Evolutionary conservation across 2,113 vertebrate genomes (phyloP).

Genomic region (Colossoma macropomum): DNA sequence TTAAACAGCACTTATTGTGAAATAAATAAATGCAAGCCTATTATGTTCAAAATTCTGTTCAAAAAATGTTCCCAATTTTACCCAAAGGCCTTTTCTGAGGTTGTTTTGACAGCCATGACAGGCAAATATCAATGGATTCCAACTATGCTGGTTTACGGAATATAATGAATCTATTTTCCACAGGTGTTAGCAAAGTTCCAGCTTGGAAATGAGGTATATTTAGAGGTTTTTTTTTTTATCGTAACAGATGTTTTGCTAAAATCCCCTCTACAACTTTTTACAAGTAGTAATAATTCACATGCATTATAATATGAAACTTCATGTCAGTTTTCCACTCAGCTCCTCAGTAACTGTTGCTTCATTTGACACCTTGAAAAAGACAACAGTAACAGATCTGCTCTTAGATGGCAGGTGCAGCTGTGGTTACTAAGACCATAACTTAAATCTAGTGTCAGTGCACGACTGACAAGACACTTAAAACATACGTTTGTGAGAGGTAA

Average conservation of each 20-base stretch:
- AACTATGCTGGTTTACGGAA: conserved; percentile 57
- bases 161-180: conserved; percentile 69
- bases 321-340: background rate
- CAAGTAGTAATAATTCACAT: conserved; percentile 18
- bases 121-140: conserved; percentile 45
- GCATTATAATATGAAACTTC: conserved; percentile 8
- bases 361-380: background rate
- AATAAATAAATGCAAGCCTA: conserved; percentile 95
- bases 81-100: conserved; percentile 82
- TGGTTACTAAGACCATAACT: background rate
- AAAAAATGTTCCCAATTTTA: conserved; percentile 80
- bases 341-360: background rate
- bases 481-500: background rate
- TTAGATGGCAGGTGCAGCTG: background rate
- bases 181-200: conserved; percentile 67
- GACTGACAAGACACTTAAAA: background rate
- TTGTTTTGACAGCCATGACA: conserved; percentile 84
- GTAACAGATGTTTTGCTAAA: background rate
- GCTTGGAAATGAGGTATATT: conserved; percentile 84
- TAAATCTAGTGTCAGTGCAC: background rate
- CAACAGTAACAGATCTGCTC: background rate
- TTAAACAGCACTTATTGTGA: conserved; percentile 97
- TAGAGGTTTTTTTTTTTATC: conserved; percentile 60
- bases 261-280: background rate
- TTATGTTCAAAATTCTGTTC: conserved; percentile 71